phyloP scores from a whole-genome alignment of 2,888 invertebrate genomes.

The Ophion ellenae region DNA sequence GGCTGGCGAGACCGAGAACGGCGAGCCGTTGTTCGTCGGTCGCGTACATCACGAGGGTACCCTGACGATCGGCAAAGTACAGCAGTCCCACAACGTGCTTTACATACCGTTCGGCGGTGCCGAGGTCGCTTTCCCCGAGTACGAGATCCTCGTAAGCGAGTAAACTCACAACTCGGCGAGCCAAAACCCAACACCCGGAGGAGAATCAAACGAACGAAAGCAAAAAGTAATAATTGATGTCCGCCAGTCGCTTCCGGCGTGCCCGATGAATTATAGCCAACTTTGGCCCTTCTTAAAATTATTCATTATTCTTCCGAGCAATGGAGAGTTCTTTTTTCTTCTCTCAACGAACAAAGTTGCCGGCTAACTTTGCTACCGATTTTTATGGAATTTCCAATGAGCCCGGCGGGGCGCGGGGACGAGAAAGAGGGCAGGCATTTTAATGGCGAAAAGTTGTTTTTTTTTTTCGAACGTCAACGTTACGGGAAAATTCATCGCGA shows the following conservation, averaged over 20 bases:
- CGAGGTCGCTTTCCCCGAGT: constrained; percentile 92
- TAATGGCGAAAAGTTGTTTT: not conserved
- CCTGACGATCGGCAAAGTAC: constrained; percentile 92
- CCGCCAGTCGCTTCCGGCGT: constrained; percentile 35
- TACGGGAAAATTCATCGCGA: constrained; percentile 38
- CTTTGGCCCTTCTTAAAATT: not conserved
- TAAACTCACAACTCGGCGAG: constrained; percentile 61
- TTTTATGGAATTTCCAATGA: not conserved
- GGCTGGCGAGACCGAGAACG: constrained; percentile 90
- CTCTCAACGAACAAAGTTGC: constrained; percentile 27
- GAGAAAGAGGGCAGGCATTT: no score
- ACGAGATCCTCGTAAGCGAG: constrained; percentile 89
- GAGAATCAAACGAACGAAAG: not conserved
- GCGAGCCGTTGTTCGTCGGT: constrained; percentile 92
- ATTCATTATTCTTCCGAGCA: not conserved
- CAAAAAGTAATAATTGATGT: not conserved
- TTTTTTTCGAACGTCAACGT: not conserved
- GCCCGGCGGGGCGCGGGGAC: no score
- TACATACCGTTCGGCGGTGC: constrained; percentile 94
- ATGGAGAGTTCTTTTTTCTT: not conserved
- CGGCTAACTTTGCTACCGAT: constrained; percentile 25
- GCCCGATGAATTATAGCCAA: constrained; percentile 48
- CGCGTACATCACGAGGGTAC: constrained; percentile 91
- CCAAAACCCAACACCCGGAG: not conserved
- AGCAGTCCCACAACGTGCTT: constrained; percentile 91